phyloP scores from a whole-genome alignment of 2,888 invertebrate genomes.

The Patella ulyssiponensis region DNA sequence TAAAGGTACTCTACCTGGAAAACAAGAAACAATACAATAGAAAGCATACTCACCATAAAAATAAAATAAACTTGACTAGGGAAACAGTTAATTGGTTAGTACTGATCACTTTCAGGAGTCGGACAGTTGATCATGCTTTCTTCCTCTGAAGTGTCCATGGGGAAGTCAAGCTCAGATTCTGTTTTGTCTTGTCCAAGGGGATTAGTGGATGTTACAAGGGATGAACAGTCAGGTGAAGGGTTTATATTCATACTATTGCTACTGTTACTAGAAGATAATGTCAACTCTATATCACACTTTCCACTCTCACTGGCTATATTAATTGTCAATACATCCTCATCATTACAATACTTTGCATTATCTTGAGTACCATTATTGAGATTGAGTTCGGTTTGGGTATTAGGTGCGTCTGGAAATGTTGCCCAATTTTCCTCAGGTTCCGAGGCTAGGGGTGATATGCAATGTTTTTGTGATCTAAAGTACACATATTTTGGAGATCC shows the following conservation, averaged over 20 bases:
- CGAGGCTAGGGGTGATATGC: slow-evolving; percentile 7
- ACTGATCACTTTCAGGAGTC: slow-evolving; percentile 15
- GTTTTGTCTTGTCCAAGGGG: slow-evolving; percentile 8
- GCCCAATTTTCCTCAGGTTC: slow-evolving; percentile 41
- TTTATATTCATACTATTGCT: slow-evolving; percentile 15
- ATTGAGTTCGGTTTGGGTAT: slow-evolving; percentile 13
- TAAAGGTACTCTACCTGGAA: too few relatives aligned
- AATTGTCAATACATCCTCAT: slow-evolving; percentile 59
- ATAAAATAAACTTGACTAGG: not conserved
- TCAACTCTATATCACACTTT: slow-evolving; percentile 32
- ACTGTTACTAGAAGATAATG: slow-evolving; percentile 14
- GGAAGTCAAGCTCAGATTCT: not conserved
- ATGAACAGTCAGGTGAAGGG: not conserved
- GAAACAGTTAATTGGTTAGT: not conserved
- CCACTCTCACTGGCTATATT: slow-evolving; percentile 46
- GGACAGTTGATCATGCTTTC: slow-evolving; percentile 16
- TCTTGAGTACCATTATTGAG: not conserved
- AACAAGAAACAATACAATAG: not conserved
- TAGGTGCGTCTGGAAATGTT: slow-evolving; percentile 34
- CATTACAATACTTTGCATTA: not conserved
- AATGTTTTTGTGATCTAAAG: slow-evolving; percentile 27
- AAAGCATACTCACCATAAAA: not conserved
- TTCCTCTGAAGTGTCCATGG: not conserved
- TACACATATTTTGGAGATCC: slow-evolving; percentile 33
- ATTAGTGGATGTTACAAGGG: not conserved